These are phyloP conservation scores for Tychaedon coryphoeus DNA, from an alignment of 2,113 vertebrate species.

Conservation along the genomic window DNA sequence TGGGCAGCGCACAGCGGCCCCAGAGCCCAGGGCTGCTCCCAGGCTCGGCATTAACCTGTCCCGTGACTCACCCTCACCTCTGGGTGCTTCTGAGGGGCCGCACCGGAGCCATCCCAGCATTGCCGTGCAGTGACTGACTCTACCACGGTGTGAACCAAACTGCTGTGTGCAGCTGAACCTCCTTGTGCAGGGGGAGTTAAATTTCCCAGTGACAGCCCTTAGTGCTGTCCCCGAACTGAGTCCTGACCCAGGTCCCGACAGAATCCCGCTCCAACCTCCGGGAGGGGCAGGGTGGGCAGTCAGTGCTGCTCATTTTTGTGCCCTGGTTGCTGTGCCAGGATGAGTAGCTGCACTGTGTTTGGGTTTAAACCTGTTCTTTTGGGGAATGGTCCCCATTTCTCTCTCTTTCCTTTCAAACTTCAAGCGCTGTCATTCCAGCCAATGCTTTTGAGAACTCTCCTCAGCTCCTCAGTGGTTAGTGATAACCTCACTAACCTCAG, in stretches of 20 bases:
- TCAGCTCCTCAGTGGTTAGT: not conserved
- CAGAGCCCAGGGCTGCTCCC: not conserved
- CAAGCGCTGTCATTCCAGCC: not conserved
- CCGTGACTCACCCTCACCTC: rapidly evolving
- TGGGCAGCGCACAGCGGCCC: not conserved
- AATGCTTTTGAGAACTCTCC: not conserved
- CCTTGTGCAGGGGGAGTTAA: not conserved
- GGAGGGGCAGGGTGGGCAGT: too few species aligned
- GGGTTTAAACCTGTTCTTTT: not conserved
- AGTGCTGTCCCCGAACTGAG: not conserved
- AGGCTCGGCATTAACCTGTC: rapidly evolving
- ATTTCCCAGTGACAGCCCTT: not conserved
- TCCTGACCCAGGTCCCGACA: not conserved
- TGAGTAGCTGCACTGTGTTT: not conserved
- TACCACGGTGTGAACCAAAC: rapidly evolving
- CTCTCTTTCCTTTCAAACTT: not conserved
- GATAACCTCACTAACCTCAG: too few species aligned
- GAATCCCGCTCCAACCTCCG: rapidly evolving
- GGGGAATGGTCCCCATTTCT: not conserved
- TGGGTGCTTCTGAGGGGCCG: not conserved
- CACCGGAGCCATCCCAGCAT: not conserved
- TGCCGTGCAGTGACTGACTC: not conserved
- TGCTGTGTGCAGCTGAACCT: not conserved
- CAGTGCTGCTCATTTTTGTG: not conserved
- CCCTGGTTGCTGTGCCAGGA: not conserved